Conservation (phyloP, 2,888 invertebrate genomes). For the Hecatera dysodea region DNA sequence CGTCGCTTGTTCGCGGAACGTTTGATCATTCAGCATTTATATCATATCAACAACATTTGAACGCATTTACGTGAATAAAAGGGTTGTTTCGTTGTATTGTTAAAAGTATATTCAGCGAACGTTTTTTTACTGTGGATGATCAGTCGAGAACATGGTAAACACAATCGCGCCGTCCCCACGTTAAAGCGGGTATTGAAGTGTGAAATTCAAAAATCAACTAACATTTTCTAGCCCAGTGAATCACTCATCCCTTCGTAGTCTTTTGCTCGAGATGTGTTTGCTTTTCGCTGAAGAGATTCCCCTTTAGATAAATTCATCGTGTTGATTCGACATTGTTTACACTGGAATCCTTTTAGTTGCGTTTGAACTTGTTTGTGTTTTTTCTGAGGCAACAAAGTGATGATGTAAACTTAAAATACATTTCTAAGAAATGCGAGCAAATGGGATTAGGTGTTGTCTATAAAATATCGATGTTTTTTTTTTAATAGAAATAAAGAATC, state of each 20-base stretch:
- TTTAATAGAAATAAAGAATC: conserved; percentile 1
- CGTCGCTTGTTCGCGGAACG: conserved; percentile 41
- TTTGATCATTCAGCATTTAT: conserved; percentile 57
- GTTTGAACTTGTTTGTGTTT: conserved; percentile 76
- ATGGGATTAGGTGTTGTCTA: not conserved
- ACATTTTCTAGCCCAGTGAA: conserved; percentile 89
- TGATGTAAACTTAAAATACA: conserved; percentile 50
- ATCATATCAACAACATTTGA: conserved; percentile 49
- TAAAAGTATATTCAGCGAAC: conserved; percentile 54
- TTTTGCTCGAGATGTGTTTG: conserved; percentile 85
- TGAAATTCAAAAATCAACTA: conserved; percentile 90
- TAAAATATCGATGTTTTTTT: conserved; percentile 21
- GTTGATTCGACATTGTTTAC: conserved; percentile 88
- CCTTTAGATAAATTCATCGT: conserved; percentile 86
- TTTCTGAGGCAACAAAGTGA: conserved; percentile 58
- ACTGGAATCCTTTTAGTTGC: conserved; percentile 82
- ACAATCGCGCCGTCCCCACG: conserved; percentile 74
- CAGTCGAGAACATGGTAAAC: conserved; percentile 73
- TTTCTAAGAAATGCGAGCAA: conserved; percentile 7
- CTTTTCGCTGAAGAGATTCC: conserved; percentile 84
- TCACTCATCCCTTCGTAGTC: conserved; percentile 84
- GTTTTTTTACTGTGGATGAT: conserved; percentile 65
- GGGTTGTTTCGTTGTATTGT: conserved; percentile 51
- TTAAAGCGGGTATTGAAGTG: conserved; percentile 83
- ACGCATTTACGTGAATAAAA: conserved; percentile 60